A percentile compares a stretch with the other conserved stretches of the same genome.
These are phyloP conservation scores for Pectinophora gossypiella DNA, from an alignment of 1,140 invertebrate genomes.

Conservation along the genomic window DNA sequence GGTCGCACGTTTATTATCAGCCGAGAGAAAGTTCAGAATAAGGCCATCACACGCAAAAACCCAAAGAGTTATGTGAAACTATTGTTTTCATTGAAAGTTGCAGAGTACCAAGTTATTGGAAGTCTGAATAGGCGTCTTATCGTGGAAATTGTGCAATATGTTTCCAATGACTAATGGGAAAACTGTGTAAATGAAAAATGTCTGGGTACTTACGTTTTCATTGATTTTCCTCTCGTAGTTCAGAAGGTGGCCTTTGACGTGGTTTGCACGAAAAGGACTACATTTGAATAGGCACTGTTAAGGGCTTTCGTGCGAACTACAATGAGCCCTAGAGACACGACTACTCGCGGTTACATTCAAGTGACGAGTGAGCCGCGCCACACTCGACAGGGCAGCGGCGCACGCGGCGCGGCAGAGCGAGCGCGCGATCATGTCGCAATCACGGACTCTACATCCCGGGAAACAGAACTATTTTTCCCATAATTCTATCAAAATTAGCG, in stretches of 20 bases:
- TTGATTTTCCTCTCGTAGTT: conserved; percentile 64
- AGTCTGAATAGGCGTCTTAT: neutral
- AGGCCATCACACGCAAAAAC: neutral
- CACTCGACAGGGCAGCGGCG: neutral
- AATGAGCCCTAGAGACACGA: conserved; percentile 67
- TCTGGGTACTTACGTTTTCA: conserved; percentile 55
- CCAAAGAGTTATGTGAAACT: neutral
- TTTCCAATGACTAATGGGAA: conserved; percentile 12
- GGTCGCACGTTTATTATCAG: neutral
- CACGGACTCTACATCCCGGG: too few relatives aligned
- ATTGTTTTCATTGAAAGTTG: too few relatives aligned
- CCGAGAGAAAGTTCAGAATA: neutral
- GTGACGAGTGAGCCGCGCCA: conserved; percentile 36
- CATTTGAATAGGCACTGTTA: conserved; percentile 67
- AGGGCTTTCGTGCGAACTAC: conserved; percentile 70
- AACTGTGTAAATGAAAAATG: conserved; percentile 22
- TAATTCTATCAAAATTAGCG: too few relatives aligned
- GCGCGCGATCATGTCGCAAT: neutral
- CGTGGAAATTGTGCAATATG: conserved; percentile 5
- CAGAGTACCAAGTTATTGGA: neutral
- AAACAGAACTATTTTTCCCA: too few relatives aligned
- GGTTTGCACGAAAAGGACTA: conserved; percentile 57
- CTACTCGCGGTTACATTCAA: conserved; percentile 61
- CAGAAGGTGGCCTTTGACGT: conserved; percentile 45
- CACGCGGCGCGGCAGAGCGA: neutral